Base-by-base conservation (phyloP, 1,140 invertebrate genomes). In the Euschistus heros region DNA sequence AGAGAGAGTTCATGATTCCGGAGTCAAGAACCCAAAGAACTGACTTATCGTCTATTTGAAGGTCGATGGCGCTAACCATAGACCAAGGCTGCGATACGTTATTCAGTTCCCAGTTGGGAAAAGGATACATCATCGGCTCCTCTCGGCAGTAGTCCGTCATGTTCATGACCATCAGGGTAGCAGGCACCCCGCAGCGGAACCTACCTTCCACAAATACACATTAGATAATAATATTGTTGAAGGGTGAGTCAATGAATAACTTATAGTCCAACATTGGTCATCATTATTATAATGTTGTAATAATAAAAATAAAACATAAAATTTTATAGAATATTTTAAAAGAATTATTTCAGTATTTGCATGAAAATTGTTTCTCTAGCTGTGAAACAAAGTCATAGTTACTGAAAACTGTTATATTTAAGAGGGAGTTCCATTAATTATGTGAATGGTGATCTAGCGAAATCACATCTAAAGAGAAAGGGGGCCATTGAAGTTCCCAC, bases 21-120 rank as follows among this genome's bases (percentile, higher is more conserved):
- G 77, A 76, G 67, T 84, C 82, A 37, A 85, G 71, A 2, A 80
- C 80, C 83, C 83, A 85, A 0, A 85, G 75, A 27, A 79, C 74
- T 26, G 75, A 71, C 33, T 76, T 76, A 22, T 71, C 72, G 72
- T 84, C 82, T 8, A 84, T 70, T 57, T 78, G 79, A 10, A 84
- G 70, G 69, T 84, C 83, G 0, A 84, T 81, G 0, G 78, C 81
- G 15, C 59, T 67, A 13, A 47, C 54, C 33, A 67, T 71, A 1
- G 42, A 20, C 14, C 37, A 17, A 2, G 14, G 10, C 18, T 24
- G 17, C 4, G 27, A 8, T 4, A 4, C 30, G 14, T 46, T 47
- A 42, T 63, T 63, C 17, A 50, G 20, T 27, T 46, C 24, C n/a
- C 17, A 20, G 44, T 15, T 20, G 24, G 62, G 62, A 14, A 30